phyloP scores from a whole-genome alignment of 2,888 invertebrate species.

The Pyrgus malvae region DNA sequence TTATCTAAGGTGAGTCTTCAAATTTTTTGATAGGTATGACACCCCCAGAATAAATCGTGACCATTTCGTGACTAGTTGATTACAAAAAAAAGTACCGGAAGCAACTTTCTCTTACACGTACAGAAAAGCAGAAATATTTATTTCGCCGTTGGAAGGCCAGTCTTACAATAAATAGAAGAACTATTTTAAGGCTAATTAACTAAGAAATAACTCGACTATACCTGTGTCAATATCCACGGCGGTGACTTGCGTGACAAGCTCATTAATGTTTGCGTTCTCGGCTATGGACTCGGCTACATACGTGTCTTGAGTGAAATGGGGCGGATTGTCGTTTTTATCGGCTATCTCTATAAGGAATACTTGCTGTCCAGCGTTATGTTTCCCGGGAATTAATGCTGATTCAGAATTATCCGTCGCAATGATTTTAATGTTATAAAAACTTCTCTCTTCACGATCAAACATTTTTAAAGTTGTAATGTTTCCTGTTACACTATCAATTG shows the following conservation, averaged over 20 bases:
- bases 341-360: constrained; percentile 95
- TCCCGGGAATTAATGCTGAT: constrained; percentile 85
- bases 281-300: constrained; percentile 89
- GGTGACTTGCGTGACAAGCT: constrained; percentile 92
- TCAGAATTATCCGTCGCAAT: constrained; percentile 95
- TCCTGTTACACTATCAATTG: constrained; percentile 92
- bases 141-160: background rate
- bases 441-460: constrained; percentile 93
- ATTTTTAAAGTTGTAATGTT: constrained; percentile 90
- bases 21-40: too few species aligned
- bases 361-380: constrained; percentile 90
- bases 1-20: too few species aligned
- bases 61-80: too few species aligned
- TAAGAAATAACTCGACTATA: constrained; percentile 38
- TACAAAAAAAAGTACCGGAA: too few species aligned
- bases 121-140: too few species aligned
- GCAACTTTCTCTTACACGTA: too few species aligned
- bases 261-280: constrained; percentile 92
- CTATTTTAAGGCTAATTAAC: constrained; percentile 8
- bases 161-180: background rate
- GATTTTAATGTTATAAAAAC: constrained; percentile 94
- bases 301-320: constrained; percentile 89
- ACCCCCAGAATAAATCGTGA: too few species aligned
- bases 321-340: constrained; percentile 97
- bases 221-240: constrained; percentile 94